Evolutionary conservation across 2,888 invertebrate species (phyloP).

Genomic region (Ophion costatus): DNA sequence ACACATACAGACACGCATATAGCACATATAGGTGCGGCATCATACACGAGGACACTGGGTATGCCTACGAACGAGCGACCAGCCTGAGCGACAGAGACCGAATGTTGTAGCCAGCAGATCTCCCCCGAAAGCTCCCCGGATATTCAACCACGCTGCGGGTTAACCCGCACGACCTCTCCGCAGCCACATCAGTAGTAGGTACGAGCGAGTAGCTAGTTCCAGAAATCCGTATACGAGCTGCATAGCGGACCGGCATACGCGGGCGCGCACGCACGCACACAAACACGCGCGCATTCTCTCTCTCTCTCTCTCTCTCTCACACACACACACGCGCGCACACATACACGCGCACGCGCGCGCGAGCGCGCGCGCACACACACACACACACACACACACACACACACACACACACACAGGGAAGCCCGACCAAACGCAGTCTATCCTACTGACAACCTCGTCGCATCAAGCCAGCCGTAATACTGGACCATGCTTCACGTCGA

Average conservation of each 20-base stretch:
- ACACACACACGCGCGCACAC: background rate
- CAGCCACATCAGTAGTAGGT: constrained; percentile 51
- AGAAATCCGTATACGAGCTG: constrained; percentile 32
- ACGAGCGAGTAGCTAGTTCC: constrained; percentile 32
- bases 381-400: background rate
- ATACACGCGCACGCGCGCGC: background rate
- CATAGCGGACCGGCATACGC: background rate
- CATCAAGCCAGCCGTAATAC: constrained; percentile 38
- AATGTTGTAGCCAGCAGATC: constrained; percentile 49
- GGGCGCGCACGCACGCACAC: background rate
- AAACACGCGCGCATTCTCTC: background rate
- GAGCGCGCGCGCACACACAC: background rate
- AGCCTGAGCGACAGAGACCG: constrained; percentile 53
- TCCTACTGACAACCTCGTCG: constrained; percentile 39
- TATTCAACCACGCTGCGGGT: constrained; percentile 60
- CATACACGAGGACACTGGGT: constrained; percentile 45
- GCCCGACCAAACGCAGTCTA: constrained; percentile 56
- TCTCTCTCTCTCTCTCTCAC: no score
- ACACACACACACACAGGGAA: constrained; percentile 25
- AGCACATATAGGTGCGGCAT: constrained; percentile 10
- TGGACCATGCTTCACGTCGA: constrained; percentile 50
- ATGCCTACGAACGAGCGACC: constrained; percentile 43
- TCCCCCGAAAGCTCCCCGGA: constrained; percentile 63
- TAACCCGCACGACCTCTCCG: constrained; percentile 59
- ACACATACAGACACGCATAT: background rate